These are phyloP conservation scores for Copidosoma aretas DNA, from an alignment of 2,888 invertebrate genomes.

Conservation along the genomic window DNA sequence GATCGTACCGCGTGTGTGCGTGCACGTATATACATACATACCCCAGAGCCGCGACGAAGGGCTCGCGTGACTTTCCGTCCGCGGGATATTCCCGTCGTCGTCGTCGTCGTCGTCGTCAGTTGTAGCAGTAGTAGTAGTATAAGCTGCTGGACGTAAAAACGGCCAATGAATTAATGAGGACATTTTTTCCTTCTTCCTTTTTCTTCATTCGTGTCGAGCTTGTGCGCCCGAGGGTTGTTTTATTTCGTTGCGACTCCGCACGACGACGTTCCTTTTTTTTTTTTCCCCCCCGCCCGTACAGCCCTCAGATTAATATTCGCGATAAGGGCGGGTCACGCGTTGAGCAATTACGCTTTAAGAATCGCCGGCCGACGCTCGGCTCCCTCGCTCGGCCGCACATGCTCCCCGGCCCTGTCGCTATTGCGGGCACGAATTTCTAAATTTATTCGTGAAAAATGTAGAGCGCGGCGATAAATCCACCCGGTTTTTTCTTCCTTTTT, in stretches of 20 bases:
- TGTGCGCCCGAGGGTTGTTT: conserved; percentile 11
- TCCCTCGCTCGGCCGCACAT: not conserved
- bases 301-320: conserved; percentile 31
- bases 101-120: conserved; percentile 33
- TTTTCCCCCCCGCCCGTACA: not conserved
- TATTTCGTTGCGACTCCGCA: conserved; percentile 9
- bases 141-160: conserved; percentile 42
- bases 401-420: not conserved
- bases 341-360: conserved; percentile 37
- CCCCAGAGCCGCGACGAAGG: not conserved
- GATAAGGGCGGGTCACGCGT: conserved; percentile 35
- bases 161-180: conserved; percentile 53
- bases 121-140: too few relatives aligned
- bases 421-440: conserved; percentile 32
- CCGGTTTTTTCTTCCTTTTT: too few relatives aligned
- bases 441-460: conserved; percentile 34
- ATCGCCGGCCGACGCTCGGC: conserved; percentile 11
- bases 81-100: conserved; percentile 37
- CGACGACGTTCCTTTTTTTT: conserved; percentile 4
- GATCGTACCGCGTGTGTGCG: conserved; percentile 21
- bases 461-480: conserved; percentile 7
- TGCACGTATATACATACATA: conserved; percentile 6
- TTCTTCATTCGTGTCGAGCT: conserved; percentile 34
- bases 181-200: conserved; percentile 52
- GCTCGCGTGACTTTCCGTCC: conserved; percentile 30